Evolutionary conservation across 1,140 invertebrate genomes (phyloP), one percentile per base, ranked within the genome.

Genomic region (Agrilus planipennis): DNA sequence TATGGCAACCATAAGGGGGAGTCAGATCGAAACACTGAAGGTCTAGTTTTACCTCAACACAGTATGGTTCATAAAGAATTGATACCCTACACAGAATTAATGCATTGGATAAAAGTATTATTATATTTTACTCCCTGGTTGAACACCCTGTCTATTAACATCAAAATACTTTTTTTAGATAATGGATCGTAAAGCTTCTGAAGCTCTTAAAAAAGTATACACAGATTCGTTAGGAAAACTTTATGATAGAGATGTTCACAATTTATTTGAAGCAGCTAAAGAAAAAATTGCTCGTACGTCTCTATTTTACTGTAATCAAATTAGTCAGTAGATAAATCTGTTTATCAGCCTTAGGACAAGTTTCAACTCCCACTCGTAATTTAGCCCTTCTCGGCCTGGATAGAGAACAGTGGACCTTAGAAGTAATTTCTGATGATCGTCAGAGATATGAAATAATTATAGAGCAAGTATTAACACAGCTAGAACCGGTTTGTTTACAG

Each of bases 401-500:
- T 46, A 65, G 69, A 29, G 73, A 74, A 9, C 63, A 55, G 45
- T 75, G 65, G 70, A 64, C 68, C 6, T 63, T 69, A 16, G 74
- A 70, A 43, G 58, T 69, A 7, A 75, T 76, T 48, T 54, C 69
- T 12, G 58, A 65, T 23, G 73, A 73, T 43, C 60, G 76, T 35
- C 60, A 68, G 41, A 59, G 70, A 42, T 80, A 80, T 59, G 81
- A 87, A 58, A 73, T 76, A 30, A 69, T 86, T 12, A 65, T 90
- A 28, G 84, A 90, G 56, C 74, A 79, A 58, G 79, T 92, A 14
- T 64, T 97, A 6, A 82, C 79, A 30, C 83, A 93, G 55, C 70
- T 96, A 34, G 90, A 95, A 60, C 87, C 86, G 17, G 77, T 93
- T 43, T 95, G 92, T 61, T 70, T 95, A 25, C 81, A 83, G 15